phyloP scores from a whole-genome alignment of 2,113 vertebrate genomes.

The Thermophis baileyi region DNA sequence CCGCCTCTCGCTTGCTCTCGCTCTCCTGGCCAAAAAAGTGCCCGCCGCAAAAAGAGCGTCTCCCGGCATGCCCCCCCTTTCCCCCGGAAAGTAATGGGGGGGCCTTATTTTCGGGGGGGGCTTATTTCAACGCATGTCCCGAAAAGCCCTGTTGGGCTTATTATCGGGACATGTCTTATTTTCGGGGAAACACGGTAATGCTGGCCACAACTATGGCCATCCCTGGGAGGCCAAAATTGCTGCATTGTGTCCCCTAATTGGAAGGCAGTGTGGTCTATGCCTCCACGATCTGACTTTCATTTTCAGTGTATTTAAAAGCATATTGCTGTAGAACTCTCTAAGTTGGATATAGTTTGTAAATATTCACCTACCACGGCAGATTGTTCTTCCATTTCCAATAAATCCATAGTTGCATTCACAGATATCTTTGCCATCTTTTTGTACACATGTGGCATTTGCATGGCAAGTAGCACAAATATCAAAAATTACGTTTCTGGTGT shows the following conservation, averaged over 20 bases:
- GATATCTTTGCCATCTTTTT: conserved; percentile 75
- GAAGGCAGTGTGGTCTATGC: background rate
- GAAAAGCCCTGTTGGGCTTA: too few species aligned
- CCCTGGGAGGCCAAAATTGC: background rate
- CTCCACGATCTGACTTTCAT: background rate
- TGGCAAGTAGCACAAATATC: conserved; percentile 87
- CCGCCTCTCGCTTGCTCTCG: too few species aligned
- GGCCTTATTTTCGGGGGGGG: too few species aligned
- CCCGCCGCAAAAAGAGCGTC: too few species aligned
- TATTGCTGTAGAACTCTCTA: background rate
- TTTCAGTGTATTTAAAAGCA: background rate
- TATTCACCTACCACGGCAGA: conserved; percentile 79
- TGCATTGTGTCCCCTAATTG: background rate
- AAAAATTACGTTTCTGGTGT: conserved; percentile 36
- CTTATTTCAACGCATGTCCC: too few species aligned
- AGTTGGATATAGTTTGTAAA: background rate
- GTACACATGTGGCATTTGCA: conserved; percentile 79
- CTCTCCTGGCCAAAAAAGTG: too few species aligned
- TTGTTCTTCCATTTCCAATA: conserved; percentile 85
- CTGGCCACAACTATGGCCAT: background rate
- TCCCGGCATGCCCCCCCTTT: too few species aligned
- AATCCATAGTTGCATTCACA: conserved; percentile 95
- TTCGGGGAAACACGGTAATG: too few species aligned
- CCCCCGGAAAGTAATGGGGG: too few species aligned
- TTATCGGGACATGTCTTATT: too few species aligned